Conservation (phyloP, 2,888 invertebrate species). For the Chrysolina oricalcia region DNA sequence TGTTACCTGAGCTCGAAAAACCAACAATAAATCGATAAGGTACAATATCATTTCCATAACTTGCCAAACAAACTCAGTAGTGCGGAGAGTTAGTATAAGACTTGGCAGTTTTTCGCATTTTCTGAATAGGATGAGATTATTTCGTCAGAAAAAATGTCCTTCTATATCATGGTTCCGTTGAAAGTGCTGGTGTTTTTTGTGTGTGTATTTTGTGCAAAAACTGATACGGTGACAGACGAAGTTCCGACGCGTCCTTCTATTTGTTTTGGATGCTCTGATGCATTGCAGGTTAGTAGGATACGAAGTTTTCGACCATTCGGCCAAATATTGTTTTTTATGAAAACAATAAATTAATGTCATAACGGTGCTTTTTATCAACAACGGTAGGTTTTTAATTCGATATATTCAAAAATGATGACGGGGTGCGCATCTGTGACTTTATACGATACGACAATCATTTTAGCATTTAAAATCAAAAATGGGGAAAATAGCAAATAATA, state of each 20-base stretch:
- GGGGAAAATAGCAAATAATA: too few species aligned
- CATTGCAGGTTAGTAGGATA: background rate
- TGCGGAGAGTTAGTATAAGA: background rate
- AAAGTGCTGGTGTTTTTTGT: conserved; percentile 10
- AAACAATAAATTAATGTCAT: too few species aligned
- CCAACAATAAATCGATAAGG: conserved; percentile 13
- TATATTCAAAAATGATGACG: too few species aligned
- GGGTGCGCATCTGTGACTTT: too few species aligned
- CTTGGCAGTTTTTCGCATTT: background rate
- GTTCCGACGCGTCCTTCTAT: background rate
- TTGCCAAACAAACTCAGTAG: conserved; percentile 12
- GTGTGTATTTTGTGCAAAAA: background rate
- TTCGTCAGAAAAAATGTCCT: background rate
- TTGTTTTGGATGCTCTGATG: background rate
- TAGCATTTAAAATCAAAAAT: too few species aligned
- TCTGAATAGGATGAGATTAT: background rate
- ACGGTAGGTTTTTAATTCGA: too few species aligned
- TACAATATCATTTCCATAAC: conserved; percentile 16
- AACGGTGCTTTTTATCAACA: too few species aligned
- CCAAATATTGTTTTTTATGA: too few species aligned
- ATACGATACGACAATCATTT: too few species aligned
- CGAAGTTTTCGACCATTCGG: too few species aligned
- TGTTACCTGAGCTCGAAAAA: conserved; percentile 19
- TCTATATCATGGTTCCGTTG: background rate
- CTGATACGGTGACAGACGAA: background rate